These are phyloP conservation scores for Zaprionus nigranus DNA, from an alignment of 1,140 invertebrate species.

Conservation along the genomic window DNA sequence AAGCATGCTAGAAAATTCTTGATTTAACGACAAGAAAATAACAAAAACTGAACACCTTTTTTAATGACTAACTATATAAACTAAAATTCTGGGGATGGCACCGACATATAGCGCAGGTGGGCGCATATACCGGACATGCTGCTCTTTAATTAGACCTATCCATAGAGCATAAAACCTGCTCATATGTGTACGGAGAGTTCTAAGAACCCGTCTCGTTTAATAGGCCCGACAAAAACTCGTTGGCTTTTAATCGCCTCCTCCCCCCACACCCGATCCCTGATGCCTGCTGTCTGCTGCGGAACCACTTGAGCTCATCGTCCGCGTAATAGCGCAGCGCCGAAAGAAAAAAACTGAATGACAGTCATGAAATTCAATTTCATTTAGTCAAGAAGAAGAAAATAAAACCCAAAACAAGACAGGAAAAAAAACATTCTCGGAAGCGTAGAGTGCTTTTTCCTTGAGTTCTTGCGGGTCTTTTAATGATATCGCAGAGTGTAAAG, in stretches of 20 bases:
- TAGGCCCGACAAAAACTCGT: slow-evolving; percentile 63
- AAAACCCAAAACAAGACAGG: neutral
- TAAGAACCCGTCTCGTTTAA: slow-evolving; percentile 67
- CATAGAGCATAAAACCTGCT: slow-evolving; percentile 23
- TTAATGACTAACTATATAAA: slow-evolving; percentile 30
- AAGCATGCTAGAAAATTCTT: slow-evolving; percentile 9
- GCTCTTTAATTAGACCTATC: slow-evolving; percentile 43
- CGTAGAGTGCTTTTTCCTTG: slow-evolving; percentile 18
- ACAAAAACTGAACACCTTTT: neutral
- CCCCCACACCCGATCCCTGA: neutral
- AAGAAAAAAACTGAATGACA: slow-evolving; percentile 39
- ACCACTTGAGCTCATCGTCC: slow-evolving; percentile 49
- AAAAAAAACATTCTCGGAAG: slow-evolving; percentile 65
- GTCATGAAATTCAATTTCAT: slow-evolving; percentile 74
- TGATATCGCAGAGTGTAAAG: slow-evolving; percentile 54
- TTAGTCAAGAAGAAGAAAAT: neutral
- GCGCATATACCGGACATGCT: slow-evolving; percentile 48
- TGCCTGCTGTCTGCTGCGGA: neutral
- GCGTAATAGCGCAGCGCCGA: slow-evolving; percentile 57
- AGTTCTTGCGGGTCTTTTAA: slow-evolving; percentile 18
- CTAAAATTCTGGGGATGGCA: neutral
- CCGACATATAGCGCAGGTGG: slow-evolving; percentile 19
- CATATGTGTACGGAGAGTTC: slow-evolving; percentile 40
- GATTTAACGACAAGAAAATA: no score
- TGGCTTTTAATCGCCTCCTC: slow-evolving; percentile 56